phyloP scores from a whole-genome alignment of 1,140 invertebrate species.

The Olivierus martensii region DNA sequence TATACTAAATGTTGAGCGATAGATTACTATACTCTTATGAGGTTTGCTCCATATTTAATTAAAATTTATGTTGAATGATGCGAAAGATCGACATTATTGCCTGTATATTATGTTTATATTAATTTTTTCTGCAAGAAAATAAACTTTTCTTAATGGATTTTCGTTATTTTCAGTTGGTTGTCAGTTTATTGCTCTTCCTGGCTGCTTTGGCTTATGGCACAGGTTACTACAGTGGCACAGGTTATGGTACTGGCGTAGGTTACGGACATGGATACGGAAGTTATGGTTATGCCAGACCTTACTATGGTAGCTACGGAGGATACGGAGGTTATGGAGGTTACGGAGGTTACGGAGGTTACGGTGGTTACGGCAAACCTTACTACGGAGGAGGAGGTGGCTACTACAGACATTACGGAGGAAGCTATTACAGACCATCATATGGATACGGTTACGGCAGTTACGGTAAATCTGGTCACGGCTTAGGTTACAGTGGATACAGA shows the following conservation, averaged over 20 bases:
- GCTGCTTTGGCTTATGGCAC: neutral
- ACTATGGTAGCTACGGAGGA: neutral
- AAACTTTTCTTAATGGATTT: too few species aligned
- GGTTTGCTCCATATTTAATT: too few species aligned
- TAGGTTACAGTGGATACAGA: neutral
- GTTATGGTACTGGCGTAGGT: neutral
- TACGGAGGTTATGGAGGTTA: neutral
- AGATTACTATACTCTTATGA: too few species aligned
- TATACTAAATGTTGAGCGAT: too few species aligned
- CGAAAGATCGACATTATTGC: too few species aligned
- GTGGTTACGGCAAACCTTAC: neutral
- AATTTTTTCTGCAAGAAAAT: too few species aligned
- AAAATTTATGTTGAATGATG: too few species aligned
- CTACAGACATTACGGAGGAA: neutral
- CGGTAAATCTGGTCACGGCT: neutral
- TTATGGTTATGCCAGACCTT: neutral
- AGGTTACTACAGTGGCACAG: neutral
- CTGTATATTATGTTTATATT: too few species aligned
- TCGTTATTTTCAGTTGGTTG: neutral
- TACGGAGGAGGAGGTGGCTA: neutral
- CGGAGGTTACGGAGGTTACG: neutral
- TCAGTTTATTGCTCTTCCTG: neutral
- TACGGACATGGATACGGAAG: neutral
- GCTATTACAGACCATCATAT: neutral
- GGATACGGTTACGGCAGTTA: neutral